Evolutionary conservation across 1,140 invertebrate species (phyloP).

Genomic region (Doryteuthis pealeii): DNA sequence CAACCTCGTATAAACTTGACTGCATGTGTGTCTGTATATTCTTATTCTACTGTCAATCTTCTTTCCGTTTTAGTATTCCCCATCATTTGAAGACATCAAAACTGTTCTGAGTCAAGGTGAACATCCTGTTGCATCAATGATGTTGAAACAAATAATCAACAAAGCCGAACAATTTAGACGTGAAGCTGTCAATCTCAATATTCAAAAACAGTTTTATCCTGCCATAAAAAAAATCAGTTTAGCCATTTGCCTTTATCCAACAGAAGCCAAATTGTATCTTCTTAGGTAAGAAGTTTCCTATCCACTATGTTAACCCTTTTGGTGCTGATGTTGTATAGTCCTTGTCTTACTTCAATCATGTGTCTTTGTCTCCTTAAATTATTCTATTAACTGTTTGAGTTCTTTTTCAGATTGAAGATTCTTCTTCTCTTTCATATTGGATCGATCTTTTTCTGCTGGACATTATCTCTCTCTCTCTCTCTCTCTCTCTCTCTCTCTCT

Average conservation of each 20-base stretch:
- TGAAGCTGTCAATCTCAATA: constrained; percentile 50
- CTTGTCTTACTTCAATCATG: no score
- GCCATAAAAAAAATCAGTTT: constrained; percentile 57
- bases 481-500: constrained; percentile 1
- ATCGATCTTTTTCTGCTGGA: background rate
- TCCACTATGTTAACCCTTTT: no score
- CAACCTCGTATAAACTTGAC: no score
- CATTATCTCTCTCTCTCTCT: no score
- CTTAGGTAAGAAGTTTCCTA: constrained; percentile 51
- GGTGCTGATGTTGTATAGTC: no score
- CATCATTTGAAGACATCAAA: constrained; percentile 58
- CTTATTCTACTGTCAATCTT: no score
- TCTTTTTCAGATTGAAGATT: no score
- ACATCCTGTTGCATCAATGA: constrained; percentile 45
- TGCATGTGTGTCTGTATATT: no score
- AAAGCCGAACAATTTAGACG: constrained; percentile 45
- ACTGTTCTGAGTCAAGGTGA: constrained; percentile 49
- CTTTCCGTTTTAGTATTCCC: constrained; percentile 44
- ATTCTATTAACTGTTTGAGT: no score
- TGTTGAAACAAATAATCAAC: constrained; percentile 45
- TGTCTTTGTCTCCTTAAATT: no score
- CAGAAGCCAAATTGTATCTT: constrained; percentile 55
- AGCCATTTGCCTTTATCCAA: constrained; percentile 57
- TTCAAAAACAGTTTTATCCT: constrained; percentile 51
- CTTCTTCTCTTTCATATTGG: background rate